Conservation (phyloP, 2,888 invertebrate genomes). For the Tinea semifulvella region DNA sequence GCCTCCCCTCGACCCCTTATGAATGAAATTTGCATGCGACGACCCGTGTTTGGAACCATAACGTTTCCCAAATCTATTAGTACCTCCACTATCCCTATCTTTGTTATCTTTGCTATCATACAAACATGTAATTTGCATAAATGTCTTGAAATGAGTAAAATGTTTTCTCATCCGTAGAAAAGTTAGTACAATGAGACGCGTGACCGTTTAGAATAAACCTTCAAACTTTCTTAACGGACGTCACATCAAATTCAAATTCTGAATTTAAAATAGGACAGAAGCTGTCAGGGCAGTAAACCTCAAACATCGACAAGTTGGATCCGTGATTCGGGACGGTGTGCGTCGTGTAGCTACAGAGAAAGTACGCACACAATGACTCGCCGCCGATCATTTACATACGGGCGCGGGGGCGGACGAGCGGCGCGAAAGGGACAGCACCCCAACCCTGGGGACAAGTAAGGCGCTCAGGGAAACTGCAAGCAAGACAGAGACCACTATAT, state of each 20-base stretch:
- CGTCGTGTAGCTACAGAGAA: slow-evolving; percentile 30
- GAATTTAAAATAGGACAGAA: slow-evolving; percentile 61
- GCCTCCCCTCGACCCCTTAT: slow-evolving; percentile 25
- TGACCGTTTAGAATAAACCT: slow-evolving; percentile 4
- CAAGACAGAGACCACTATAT: slow-evolving; percentile 57
- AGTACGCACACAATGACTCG: slow-evolving; percentile 43
- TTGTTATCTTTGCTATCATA: slow-evolving; percentile 6
- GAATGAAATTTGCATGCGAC: slow-evolving; percentile 26
- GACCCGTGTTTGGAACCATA: slow-evolving; percentile 27
- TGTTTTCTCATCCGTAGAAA: neutral
- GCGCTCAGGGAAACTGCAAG: slow-evolving; percentile 35
- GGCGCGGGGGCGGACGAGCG: slow-evolving; percentile 32
- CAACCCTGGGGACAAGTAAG: slow-evolving; percentile 34
- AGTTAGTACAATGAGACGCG: neutral
- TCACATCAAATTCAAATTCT: slow-evolving; percentile 38
- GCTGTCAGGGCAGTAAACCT: slow-evolving; percentile 63
- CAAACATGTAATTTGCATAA: slow-evolving; percentile 8
- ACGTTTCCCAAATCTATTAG: slow-evolving; percentile 2
- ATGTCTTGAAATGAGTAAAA: neutral
- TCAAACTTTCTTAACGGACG: slow-evolving; percentile 25
- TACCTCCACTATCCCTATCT: slow-evolving; percentile 9
- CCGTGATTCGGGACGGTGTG: slow-evolving; percentile 27
- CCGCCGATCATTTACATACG: slow-evolving; percentile 68
- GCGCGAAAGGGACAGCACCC: slow-evolving; percentile 33
- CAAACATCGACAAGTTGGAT: slow-evolving; percentile 31